Evolutionary conservation across 2,797 vertebrate species (phyloP), one percentile per base, ranked within the genome.

Genomic region (Danio tinwini): DNA sequence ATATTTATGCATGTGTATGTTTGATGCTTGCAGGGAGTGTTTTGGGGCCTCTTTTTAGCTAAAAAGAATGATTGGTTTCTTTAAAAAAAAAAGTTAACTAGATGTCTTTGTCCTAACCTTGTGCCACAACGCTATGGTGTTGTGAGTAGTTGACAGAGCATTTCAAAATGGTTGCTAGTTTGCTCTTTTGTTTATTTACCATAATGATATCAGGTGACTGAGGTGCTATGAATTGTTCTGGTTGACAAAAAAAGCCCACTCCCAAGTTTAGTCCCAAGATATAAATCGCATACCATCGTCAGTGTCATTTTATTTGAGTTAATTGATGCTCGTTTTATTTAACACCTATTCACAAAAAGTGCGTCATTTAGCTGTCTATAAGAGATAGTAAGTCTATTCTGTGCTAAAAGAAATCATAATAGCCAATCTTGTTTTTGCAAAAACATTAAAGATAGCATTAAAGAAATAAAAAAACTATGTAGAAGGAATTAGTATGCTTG

Each of bases 1-100:
- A 42, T 42, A 63, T 70, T 69, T 67, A 63, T 79, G 49, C 50
- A 59, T 71, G 42, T 73, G 61, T 78, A 65, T 74, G 81, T 85
- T 81, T 78, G 70, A 72, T 47, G 40, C 19, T 52, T n/a, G 12
- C 16, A 37, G 37, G 50, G n/a, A 53, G 50, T 52, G 62, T 67
- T 61, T 82, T 44, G 29, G 11, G 16, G 72, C 76, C 73, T 78
- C 65, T 83, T 39, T 85, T 47, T 82, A 58, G 37, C 21, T 62
- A 40, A 78, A 71, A 62, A 49, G 1, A 40, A 77, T 59, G 21
- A 49, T 75, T 47, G 59, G n/a, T 47, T 13, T 2, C 10, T 53
- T 68, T 9, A 29, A 19, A 76, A 68, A 39, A 39, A 21, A 40
- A 58, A 56, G 9, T 47, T 13, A 45, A 17, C 19, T 75, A 42